phyloP scores from a whole-genome alignment of 2,888 invertebrate species.

The Ariolimax columbianus region DNA sequence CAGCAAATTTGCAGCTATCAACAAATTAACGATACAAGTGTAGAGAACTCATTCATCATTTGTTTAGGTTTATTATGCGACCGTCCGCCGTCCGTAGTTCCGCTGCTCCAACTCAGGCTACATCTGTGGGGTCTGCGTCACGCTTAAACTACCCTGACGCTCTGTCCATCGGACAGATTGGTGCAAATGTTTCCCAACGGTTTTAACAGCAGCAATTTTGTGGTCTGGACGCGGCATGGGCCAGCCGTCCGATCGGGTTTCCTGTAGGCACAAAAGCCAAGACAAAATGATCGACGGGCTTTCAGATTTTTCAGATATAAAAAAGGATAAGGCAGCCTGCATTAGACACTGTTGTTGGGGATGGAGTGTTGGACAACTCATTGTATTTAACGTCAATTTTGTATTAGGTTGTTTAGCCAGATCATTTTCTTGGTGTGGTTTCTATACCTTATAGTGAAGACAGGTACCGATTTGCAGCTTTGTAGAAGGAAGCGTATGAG shows the following conservation, averaged over 20 bases:
- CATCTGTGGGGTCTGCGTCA: neutral
- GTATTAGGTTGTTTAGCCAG: no score
- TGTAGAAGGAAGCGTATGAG: no score
- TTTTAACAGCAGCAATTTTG: neutral
- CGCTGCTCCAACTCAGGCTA: neutral
- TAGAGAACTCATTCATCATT: neutral
- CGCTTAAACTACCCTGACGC: neutral
- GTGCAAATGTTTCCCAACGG: neutral
- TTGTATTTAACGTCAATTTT: no score
- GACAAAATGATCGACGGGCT: slow-evolving; percentile 7
- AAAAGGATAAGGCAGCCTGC: no score
- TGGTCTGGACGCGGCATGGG: neutral
- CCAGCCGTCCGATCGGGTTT: slow-evolving; percentile 7
- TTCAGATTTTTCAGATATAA: no score
- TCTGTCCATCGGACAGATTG: neutral
- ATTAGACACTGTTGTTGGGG: no score
- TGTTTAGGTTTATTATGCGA: neutral
- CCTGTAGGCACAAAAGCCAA: neutral
- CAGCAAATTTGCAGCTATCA: neutral
- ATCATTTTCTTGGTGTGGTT: no score
- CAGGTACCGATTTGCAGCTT: no score
- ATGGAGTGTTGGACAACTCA: no score
- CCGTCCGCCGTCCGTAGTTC: neutral
- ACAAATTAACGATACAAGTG: neutral
- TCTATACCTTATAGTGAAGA: no score